These are phyloP conservation scores for Oenanthe oenanthe DNA, from an alignment of 2,113 vertebrate genomes.

Conservation along the genomic window DNA sequence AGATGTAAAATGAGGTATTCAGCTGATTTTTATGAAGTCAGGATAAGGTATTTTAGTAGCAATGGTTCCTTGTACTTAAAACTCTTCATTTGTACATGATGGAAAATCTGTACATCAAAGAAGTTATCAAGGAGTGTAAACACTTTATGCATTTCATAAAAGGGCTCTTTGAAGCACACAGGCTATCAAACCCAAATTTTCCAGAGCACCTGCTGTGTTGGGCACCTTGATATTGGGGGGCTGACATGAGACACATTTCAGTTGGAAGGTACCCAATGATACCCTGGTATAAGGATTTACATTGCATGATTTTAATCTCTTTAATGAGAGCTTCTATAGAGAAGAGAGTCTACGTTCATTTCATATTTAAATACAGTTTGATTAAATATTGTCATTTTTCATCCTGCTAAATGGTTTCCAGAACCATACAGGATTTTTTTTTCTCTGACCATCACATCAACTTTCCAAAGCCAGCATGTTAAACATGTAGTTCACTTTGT, in stretches of 20 bases:
- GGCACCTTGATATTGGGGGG: background rate
- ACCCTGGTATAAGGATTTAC: background rate
- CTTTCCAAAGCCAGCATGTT: background rate
- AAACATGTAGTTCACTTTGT: background rate
- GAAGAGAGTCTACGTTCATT: background rate
- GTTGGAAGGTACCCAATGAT: background rate
- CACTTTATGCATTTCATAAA: background rate
- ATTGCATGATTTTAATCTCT: background rate
- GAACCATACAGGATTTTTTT: background rate
- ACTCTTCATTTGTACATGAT: background rate
- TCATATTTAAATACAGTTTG: conserved; percentile 2
- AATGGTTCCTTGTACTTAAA: background rate
- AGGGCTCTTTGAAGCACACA: background rate
- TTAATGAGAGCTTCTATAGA: background rate
- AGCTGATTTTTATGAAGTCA: background rate
- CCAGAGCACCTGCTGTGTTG: background rate
- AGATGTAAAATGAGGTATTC: background rate
- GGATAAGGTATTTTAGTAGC: conserved; percentile 8
- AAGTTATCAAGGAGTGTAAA: background rate
- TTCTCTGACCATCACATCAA: background rate
- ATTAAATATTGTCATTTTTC: background rate
- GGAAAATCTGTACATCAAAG: conserved; percentile 16
- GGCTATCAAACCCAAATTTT: background rate
- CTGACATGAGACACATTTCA: background rate
- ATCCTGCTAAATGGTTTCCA: background rate